These are phyloP conservation scores for Arctia plantaginis DNA, from an alignment of 2,888 invertebrate species.

Conservation along the genomic window DNA sequence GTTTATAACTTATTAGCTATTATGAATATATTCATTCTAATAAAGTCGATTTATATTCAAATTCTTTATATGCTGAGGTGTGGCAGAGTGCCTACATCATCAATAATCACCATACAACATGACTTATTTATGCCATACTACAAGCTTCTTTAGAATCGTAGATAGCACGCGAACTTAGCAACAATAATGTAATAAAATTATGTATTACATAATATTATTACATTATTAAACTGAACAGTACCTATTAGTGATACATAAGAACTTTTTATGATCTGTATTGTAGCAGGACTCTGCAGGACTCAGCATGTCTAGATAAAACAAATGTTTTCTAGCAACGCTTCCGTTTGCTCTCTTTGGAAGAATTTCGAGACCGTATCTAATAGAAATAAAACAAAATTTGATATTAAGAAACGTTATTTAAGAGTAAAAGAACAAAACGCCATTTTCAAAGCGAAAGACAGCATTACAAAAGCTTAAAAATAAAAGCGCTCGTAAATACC, in stretches of 20 bases:
- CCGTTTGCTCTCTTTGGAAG: too few relatives aligned
- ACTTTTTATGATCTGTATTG: too few relatives aligned
- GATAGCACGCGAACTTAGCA: not conserved
- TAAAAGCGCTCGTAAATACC: slow-evolving; percentile 1
- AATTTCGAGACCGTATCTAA: too few relatives aligned
- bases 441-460: not conserved
- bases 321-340: too few relatives aligned
- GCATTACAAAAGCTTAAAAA: not conserved
- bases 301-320: too few relatives aligned
- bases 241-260: too few relatives aligned
- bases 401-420: not conserved
- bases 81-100: not conserved
- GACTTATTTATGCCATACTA: not conserved
- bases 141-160: not conserved
- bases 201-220: too few relatives aligned
- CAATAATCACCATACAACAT: not conserved
- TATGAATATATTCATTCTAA: not conserved
- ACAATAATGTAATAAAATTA: not conserved
- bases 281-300: too few relatives aligned
- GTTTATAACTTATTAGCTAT: not conserved
- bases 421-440: not conserved
- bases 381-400: too few relatives aligned
- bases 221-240: too few relatives aligned
- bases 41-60: not conserved
- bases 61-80: not conserved